Base-by-base conservation (phyloP, 2,888 invertebrate species). In the Apotomis betuletana region DNA sequence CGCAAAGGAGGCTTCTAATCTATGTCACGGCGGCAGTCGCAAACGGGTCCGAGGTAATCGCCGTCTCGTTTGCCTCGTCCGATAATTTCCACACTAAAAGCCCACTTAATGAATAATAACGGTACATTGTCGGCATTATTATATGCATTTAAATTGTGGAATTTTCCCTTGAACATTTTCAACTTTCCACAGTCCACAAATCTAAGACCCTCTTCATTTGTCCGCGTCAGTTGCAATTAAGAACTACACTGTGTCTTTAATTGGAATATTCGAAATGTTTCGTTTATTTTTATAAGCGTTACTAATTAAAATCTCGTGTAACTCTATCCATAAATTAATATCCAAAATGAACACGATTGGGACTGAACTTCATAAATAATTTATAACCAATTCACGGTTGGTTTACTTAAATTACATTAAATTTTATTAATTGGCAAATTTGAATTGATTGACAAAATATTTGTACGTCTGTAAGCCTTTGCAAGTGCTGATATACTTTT, bases 1-100 rank as follows among this genome's bases (percentile, higher is more conserved):
- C 78, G 77, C 76, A 81, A 83, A 83, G 80, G 80, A 81, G 81
- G 79, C 83, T 81, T 85, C 82, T 70, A 67, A 74, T 67, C 70
- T 85, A 81, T 87, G 85, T 85, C 86, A 84, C 77, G 83, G 81
- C 81, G 81, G 77, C 78, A 75, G 81, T 84, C 84, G 86, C 82
- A 57, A 77, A 78, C 82, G 74, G 78, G 84, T 82, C 79, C 74
- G 74, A 61, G 51, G 76, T 76, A 79, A 81, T 77, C 78, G 79
- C 80, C 80, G 79, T 78, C 79, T 79, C 77, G 80, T 81, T 82
- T 79, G 82, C 80, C 81, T 79, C 80, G 76, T 77, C 76, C 77
- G 81, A 87, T 86, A 85, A 84, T 85, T 85, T 81, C 77, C 79
- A 81, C 80, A 81, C 83, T 84, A 84, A 89, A 85, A 87, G 81